phyloP scores from a whole-genome alignment of 2,888 invertebrate species.

The Crocallis elinguaria region DNA sequence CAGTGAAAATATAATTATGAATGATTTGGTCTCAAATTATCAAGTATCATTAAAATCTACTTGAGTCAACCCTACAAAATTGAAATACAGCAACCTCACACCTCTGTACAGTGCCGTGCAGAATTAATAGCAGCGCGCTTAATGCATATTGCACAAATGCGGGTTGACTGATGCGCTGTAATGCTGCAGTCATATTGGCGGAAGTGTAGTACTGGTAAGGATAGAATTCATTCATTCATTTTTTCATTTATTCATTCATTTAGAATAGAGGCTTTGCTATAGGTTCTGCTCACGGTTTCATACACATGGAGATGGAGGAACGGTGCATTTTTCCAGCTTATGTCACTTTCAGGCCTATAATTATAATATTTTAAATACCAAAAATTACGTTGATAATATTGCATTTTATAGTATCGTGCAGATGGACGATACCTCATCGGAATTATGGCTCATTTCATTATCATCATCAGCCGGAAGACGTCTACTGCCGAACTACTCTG shows the following conservation, averaged over 20 bases:
- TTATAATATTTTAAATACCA: too few relatives aligned
- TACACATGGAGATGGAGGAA: background rate
- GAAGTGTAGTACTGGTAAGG: constrained; percentile 48
- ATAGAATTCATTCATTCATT: constrained; percentile 19
- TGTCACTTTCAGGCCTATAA: too few relatives aligned
- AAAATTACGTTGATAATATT: too few relatives aligned
- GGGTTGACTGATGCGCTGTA: constrained; percentile 65
- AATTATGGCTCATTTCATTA: too few relatives aligned
- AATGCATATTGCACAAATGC: constrained; percentile 82
- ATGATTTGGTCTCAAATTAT: background rate
- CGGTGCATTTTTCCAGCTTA: too few relatives aligned
- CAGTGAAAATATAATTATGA: too few relatives aligned
- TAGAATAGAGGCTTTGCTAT: too few relatives aligned
- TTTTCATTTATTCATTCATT: too few relatives aligned
- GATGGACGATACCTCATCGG: too few relatives aligned
- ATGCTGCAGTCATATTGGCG: constrained; percentile 57
- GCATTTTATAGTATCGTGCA: too few relatives aligned
- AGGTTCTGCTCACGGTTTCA: background rate
- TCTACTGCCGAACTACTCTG: too few relatives aligned
- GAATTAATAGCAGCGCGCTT: constrained; percentile 76
- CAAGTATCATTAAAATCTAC: background rate
- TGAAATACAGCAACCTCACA: constrained; percentile 58
- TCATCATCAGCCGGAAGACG: too few relatives aligned
- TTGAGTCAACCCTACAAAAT: constrained; percentile 58
- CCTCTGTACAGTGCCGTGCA: constrained; percentile 75